A percentile compares a stretch with the other conserved stretches of the same genome.
phyloP scores from a whole-genome alignment of 2,113 vertebrate genomes.

The Phalacrocorax carbo region DNA sequence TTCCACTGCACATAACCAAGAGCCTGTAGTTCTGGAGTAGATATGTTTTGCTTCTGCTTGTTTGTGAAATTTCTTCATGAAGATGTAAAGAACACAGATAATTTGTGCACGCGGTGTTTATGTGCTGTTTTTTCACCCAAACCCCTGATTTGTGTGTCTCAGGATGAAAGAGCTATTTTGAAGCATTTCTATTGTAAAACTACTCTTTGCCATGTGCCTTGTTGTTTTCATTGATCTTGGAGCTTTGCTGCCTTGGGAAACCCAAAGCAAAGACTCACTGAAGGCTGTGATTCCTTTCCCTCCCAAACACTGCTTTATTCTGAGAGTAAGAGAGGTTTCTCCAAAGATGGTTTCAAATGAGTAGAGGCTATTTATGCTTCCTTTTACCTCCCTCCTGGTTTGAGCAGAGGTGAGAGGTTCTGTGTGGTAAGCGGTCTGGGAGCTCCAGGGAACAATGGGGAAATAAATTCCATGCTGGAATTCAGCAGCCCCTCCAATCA shows the following conservation, averaged over 20 bases:
- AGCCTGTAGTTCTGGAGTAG: background rate
- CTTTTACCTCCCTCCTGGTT: background rate
- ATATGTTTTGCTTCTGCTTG: background rate
- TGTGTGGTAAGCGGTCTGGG: background rate
- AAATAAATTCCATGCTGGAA: background rate
- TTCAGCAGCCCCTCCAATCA: slow-evolving; percentile 23
- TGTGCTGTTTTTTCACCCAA: background rate
- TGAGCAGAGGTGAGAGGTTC: background rate
- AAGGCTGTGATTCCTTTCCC: background rate
- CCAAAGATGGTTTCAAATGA: background rate
- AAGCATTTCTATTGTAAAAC: fast-evolving
- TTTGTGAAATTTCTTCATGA: background rate
- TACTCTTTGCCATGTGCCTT: background rate
- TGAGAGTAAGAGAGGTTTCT: background rate
- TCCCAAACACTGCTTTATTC: background rate
- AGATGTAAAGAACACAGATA: background rate
- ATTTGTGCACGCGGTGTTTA: background rate
- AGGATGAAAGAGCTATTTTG: background rate
- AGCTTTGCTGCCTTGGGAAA: background rate
- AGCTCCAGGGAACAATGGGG: background rate
- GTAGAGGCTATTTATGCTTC: background rate
- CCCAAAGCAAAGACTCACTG: background rate
- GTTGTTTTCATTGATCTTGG: background rate
- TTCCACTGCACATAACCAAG: background rate
- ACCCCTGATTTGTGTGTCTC: background rate